phyloP scores from a whole-genome alignment of 2,113 vertebrate genomes.

The Nyctereutes procyonoides region DNA sequence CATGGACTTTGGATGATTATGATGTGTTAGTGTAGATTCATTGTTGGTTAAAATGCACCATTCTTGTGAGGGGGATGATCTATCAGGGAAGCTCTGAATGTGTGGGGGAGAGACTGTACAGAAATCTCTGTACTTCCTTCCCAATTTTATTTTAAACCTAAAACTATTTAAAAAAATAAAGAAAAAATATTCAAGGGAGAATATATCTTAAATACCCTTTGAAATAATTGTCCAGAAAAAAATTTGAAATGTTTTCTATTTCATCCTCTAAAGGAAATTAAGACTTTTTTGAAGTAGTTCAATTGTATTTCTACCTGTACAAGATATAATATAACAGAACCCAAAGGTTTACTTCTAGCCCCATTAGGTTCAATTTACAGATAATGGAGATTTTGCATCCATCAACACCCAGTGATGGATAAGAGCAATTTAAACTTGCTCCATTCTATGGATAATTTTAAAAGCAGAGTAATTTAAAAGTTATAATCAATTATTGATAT shows the following conservation, averaged over 20 bases:
- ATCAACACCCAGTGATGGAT: background rate
- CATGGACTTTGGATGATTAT: background rate
- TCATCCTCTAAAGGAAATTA: background rate
- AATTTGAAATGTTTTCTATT: background rate
- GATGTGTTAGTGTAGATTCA: background rate
- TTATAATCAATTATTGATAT: background rate
- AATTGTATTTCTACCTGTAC: background rate
- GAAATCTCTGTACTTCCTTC: background rate
- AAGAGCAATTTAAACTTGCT: background rate
- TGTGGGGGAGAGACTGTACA: background rate
- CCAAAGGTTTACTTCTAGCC: background rate
- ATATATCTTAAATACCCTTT: background rate
- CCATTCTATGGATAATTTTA: background rate
- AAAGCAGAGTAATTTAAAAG: background rate
- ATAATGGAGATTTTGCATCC: background rate
- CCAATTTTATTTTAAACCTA: background rate
- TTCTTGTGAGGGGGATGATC: background rate
- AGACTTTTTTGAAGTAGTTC: background rate
- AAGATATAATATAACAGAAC: background rate
- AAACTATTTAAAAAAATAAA: background rate
- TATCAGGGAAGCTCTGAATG: background rate
- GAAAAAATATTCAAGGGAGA: too few relatives aligned
- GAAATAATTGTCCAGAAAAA: background rate
- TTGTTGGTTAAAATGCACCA: background rate
- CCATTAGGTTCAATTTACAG: background rate